A percentile compares a stretch with the other conserved stretches of the same genome.
phyloP scores from a whole-genome alignment of 2,113 vertebrate species.

The Aphelocoma coerulescens region DNA sequence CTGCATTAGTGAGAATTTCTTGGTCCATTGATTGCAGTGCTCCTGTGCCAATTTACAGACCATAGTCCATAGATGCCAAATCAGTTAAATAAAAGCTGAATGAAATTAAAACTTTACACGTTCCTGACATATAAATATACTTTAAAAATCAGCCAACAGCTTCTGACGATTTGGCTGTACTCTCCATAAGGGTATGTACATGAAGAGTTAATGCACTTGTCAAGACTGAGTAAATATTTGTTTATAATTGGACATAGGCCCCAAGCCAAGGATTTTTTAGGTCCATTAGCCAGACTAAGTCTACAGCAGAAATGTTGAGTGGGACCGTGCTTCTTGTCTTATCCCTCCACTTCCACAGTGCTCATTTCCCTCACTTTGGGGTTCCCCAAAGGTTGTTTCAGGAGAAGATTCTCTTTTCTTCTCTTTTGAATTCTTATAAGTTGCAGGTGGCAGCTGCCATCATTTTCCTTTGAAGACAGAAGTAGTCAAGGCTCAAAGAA shows the following conservation, averaged over 20 bases:
- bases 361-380: neutral
- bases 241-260: neutral
- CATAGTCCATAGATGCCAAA: neutral
- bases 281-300: neutral
- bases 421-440: neutral
- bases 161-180: neutral
- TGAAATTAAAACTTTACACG: neutral
- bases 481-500: neutral
- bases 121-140: neutral
- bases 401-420: neutral
- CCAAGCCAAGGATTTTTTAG: neutral
- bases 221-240: constrained; percentile 5
- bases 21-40: neutral
- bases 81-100: neutral
- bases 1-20: neutral
- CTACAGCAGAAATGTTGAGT: neutral
- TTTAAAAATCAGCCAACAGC: neutral
- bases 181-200: neutral
- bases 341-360: neutral
- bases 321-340: neutral
- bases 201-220: constrained; percentile 4
- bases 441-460: neutral
- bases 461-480: neutral
- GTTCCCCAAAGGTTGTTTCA: neutral
- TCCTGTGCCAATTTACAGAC: neutral